Base-by-base conservation (phyloP, 2,113 vertebrate genomes). In the Promerops cafer region DNA sequence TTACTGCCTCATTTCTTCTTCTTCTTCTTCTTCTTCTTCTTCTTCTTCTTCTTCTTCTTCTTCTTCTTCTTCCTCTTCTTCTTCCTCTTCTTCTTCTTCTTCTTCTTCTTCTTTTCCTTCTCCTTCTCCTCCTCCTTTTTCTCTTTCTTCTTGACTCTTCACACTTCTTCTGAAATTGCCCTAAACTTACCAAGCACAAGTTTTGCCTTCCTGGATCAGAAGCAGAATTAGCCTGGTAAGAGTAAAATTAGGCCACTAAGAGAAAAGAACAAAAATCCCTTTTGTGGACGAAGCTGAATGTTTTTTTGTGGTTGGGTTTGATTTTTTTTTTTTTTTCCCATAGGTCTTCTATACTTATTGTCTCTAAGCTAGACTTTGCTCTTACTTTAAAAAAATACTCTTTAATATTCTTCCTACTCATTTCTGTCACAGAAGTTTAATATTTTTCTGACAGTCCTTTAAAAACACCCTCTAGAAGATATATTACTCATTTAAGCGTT, bases 261-360 rank as follows among this genome's bases (percentile, higher is more conserved):
- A 77, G 11, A 54, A 57, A n/a, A 6, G 6, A 57, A 17, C 9
- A 45, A 61, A 44, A 37, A 12, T 1, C 0, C 1, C 1, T 3
- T 88, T 23, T 53, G 8, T 47, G 16, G 31, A 54, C 12, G 22
- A 83, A 74, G 3, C 3, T 42, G 9, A 23, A 10, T 15, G 2
- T 2, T 24, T 70, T 69, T n/a, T 42, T 45, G n/a, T 33, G 22
- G 9, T 16, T 69, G 11, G 6, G 7, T 33, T 42, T 27, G 7
- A 5, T 45, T 39, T 7, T 3, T 7, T 44, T 26, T 13, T 6
- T 2, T 11, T 10, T 16, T n/a, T 22, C 9, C 1, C 1, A 4
- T 9, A 26, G 6, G 9, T 19, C 5, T 57, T 77, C 11, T 74
- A 18, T 54, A 33, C 3, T 2, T 40, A 16, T 53, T 42, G 1